phyloP scores from a whole-genome alignment of 2,888 invertebrate genomes.

The Zonitis immaculata region DNA sequence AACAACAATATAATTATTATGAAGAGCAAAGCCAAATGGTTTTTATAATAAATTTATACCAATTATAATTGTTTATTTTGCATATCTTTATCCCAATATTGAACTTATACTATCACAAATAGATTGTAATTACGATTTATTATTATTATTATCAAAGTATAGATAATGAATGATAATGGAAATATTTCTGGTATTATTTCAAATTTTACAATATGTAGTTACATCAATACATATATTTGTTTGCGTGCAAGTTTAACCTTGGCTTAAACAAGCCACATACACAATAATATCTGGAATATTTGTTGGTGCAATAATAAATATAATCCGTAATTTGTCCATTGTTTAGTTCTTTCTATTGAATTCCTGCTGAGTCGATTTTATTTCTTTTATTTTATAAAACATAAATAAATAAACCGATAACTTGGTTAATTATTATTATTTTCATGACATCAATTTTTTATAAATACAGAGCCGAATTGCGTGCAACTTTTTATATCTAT shows the following conservation, averaged over 20 bases:
- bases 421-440: not conserved
- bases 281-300: not conserved
- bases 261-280: no score
- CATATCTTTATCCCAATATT: not conserved
- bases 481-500: not conserved
- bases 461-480: not conserved
- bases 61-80: not conserved
- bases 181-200: not conserved
- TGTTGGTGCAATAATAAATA: conserved; percentile 1
- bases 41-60: not conserved
- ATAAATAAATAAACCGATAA: not conserved
- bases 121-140: not conserved
- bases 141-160: not conserved
- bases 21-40: not conserved
- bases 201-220: no score
- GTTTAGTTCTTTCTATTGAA: no score
- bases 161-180: not conserved
- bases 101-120: no score
- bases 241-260: conserved; percentile 13
- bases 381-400: no score
- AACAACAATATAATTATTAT: not conserved
- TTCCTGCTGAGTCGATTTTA: no score
- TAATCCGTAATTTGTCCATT: conserved; percentile 4
- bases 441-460: not conserved
- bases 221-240: conserved; percentile 3